phyloP scores from a whole-genome alignment of 2,888 invertebrate species.

The Nemurella pictetii region DNA sequence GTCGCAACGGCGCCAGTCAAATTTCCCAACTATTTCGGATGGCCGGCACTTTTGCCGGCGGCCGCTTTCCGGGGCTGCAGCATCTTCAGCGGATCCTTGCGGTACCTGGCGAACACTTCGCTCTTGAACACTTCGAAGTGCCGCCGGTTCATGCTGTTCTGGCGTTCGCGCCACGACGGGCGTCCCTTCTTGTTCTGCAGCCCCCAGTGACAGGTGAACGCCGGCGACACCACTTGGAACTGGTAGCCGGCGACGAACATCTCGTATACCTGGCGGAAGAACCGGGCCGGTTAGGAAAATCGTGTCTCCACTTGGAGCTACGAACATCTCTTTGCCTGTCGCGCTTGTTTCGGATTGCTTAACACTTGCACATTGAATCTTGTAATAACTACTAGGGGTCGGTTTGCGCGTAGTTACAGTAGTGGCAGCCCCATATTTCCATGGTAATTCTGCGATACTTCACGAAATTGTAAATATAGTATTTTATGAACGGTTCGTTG shows the following conservation, averaged over 20 bases:
- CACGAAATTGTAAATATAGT: no score
- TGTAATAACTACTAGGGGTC: no score
- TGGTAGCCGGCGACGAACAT: slow-evolving; percentile 88
- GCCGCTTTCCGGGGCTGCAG: slow-evolving; percentile 43
- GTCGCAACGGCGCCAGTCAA: no score
- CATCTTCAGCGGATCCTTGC: slow-evolving; percentile 66
- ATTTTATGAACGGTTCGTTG: no score
- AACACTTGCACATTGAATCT: no score
- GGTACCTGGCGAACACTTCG: slow-evolving; percentile 77
- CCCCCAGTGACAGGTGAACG: slow-evolving; percentile 90
- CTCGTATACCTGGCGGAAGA: slow-evolving; percentile 78
- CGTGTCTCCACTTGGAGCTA: neutral
- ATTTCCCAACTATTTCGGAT: neutral
- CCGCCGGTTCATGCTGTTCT: slow-evolving; percentile 79
- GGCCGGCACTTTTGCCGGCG: neutral
- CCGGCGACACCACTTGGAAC: slow-evolving; percentile 83
- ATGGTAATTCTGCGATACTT: no score
- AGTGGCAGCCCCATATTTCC: no score
- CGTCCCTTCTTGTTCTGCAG: slow-evolving; percentile 76
- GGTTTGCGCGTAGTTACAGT: no score
- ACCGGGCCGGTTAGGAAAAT: neutral
- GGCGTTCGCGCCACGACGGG: slow-evolving; percentile 84
- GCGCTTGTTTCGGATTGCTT: no score
- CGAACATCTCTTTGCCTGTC: no score
- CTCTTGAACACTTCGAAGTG: slow-evolving; percentile 82